Percentiles rank a stretch among this genome's conserved stretches.
Evolutionary conservation across 1,140 invertebrate genomes (phyloP).

Genomic region (Pachyrhynchus sulphureomaculatus): DNA sequence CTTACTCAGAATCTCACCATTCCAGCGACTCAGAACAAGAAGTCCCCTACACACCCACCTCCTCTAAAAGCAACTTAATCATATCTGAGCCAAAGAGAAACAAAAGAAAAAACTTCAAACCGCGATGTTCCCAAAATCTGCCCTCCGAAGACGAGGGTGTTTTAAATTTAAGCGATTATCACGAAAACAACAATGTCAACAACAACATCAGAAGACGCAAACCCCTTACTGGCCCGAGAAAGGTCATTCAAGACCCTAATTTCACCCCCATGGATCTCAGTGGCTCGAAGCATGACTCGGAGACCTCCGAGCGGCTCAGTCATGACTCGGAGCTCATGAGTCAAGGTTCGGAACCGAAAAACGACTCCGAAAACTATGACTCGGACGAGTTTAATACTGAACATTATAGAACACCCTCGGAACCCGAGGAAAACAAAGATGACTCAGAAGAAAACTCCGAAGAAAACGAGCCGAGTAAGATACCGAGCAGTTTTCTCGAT

Average conservation of each 20-base stretch:
- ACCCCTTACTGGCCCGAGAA: slow-evolving; percentile 40
- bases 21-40: slow-evolving; percentile 48
- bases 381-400: slow-evolving; percentile 36
- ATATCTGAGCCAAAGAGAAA: slow-evolving; percentile 57
- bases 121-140: slow-evolving; percentile 61
- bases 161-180: slow-evolving; percentile 50
- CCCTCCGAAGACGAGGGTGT: slow-evolving; percentile 52
- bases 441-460: slow-evolving; percentile 29
- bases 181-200: slow-evolving; percentile 54
- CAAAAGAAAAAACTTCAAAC: slow-evolving; percentile 70
- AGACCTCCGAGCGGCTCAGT: slow-evolving; percentile 25
- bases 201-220: slow-evolving; percentile 44
- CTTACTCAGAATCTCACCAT: slow-evolving; percentile 33
- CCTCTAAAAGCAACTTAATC: slow-evolving; percentile 53
- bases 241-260: slow-evolving; percentile 36
- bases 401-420: slow-evolving; percentile 25
- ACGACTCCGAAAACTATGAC: slow-evolving; percentile 33
- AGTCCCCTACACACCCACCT: slow-evolving; percentile 47
- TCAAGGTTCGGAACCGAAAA: slow-evolving; percentile 19
- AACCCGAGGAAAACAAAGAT: slow-evolving; percentile 32
- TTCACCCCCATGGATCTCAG: slow-evolving; percentile 49
- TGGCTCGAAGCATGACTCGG: slow-evolving; percentile 37
- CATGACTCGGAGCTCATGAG: slow-evolving; percentile 20
- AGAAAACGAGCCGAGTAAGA: slow-evolving; percentile 43
- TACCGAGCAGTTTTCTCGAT: slow-evolving; percentile 50